These are phyloP conservation scores for Vidua macroura DNA, from an alignment of 2,113 vertebrate genomes.

Conservation along the genomic window DNA sequence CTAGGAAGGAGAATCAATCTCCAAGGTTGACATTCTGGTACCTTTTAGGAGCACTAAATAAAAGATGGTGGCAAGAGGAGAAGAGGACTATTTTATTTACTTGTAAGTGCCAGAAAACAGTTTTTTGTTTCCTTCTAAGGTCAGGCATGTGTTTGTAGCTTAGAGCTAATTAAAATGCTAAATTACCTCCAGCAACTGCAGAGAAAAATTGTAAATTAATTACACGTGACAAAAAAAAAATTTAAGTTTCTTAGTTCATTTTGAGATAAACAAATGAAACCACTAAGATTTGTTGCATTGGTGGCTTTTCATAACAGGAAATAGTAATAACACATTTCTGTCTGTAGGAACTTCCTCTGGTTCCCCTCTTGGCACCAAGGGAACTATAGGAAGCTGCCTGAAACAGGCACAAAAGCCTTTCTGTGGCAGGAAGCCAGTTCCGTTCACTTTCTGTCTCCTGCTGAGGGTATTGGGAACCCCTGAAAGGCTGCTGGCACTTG, in stretches of 20 bases:
- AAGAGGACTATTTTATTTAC: not conserved
- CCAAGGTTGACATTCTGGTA: not conserved
- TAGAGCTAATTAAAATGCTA: slow-evolving; percentile 18
- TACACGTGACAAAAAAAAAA: not conserved
- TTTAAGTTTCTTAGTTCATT: not conserved
- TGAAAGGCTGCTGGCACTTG: not conserved
- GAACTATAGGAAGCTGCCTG: slow-evolving; percentile 23
- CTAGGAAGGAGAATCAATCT: not conserved
- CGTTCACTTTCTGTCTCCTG: not conserved
- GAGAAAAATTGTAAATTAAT: not conserved
- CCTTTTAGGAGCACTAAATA: not conserved
- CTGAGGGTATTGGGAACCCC: not conserved
- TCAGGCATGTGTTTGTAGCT: not conserved
- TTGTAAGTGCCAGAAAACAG: not conserved
- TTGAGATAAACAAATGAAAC: not conserved
- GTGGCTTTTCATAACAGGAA: slow-evolving; percentile 43
- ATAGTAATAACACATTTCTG: slow-evolving; percentile 12
- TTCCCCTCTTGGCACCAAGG: not conserved
- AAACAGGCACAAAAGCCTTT: not conserved
- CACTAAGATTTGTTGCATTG: not conserved
- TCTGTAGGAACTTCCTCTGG: slow-evolving; percentile 32
- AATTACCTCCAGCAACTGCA: not conserved
- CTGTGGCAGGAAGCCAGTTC: not conserved
- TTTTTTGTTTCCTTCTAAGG: not conserved
- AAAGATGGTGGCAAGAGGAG: not conserved